phyloP scores from a whole-genome alignment of 2,797 vertebrate genomes.

The Decapterus maruadsi region DNA sequence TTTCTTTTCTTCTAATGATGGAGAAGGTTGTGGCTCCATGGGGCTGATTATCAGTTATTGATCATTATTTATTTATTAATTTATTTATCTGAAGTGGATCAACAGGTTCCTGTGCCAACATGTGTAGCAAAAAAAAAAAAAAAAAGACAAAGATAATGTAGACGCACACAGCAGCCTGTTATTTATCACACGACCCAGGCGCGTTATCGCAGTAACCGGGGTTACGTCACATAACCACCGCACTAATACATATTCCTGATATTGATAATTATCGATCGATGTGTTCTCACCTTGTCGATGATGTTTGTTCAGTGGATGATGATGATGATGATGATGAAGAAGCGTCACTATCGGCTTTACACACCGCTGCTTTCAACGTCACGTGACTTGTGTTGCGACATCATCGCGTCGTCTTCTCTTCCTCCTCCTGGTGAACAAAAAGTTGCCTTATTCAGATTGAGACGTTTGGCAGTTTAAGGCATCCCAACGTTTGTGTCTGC shows the following conservation, averaged over 20 bases:
- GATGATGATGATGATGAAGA: not conserved
- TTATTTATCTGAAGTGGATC: no score
- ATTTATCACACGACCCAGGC: not conserved
- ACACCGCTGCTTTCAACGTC: not conserved
- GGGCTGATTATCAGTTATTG: no score
- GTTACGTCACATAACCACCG: not conserved
- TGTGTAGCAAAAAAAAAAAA: no score
- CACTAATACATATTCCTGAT: not conserved
- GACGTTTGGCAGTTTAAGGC: constrained; percentile 61
- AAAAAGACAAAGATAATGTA: not conserved
- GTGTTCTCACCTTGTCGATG: not conserved
- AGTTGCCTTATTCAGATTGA: constrained; percentile 69
- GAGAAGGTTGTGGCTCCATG: no score
- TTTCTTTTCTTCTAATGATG: not conserved
- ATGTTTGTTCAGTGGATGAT: not conserved
- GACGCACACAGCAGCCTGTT: not conserved
- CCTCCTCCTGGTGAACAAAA: constrained; percentile 58
- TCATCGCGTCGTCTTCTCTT: constrained; percentile 6
- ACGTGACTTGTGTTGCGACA: not conserved
- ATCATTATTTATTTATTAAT: no score
- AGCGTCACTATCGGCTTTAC: not conserved
- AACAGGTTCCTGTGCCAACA: no score
- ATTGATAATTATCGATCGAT: no score
- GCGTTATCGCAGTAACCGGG: not conserved
- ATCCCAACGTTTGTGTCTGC: constrained; percentile 55